phyloP scores from a whole-genome alignment of 2,113 vertebrate genomes.

The Stictonetta naevosa region DNA sequence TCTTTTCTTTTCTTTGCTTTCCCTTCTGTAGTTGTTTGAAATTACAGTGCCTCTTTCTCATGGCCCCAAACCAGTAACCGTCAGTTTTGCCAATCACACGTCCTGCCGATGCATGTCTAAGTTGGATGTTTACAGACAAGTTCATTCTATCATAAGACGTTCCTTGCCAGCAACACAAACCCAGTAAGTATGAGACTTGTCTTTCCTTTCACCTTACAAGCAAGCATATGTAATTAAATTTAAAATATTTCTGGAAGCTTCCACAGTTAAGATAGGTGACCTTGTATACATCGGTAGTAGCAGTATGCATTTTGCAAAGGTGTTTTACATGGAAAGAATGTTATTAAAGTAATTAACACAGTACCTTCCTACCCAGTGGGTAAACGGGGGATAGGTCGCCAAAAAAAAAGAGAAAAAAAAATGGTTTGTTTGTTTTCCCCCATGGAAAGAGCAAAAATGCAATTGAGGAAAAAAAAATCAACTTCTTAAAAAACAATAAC shows the following conservation, averaged over 20 bases:
- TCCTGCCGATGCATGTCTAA: constrained; percentile 96
- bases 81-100: constrained; percentile 97
- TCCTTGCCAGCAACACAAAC: constrained; percentile 82
- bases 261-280: background rate
- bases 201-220: background rate
- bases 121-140: constrained; percentile 93
- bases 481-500: background rate
- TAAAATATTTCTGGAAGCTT: background rate
- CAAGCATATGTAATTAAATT: background rate
- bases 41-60: constrained; percentile 93
- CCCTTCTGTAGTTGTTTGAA: constrained; percentile 88
- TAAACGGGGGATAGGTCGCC: background rate
- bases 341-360: background rate
- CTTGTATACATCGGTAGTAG: accelerated
- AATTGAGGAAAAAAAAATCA: background rate
- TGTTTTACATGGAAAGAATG: background rate
- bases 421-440: background rate
- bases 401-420: background rate
- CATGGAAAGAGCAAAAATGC: background rate
- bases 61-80: constrained; percentile 91
- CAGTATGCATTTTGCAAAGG: background rate
- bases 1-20: background rate
- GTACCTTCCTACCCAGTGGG: background rate
- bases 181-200: constrained; percentile 83
- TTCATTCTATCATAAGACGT: constrained; percentile 94